Base-by-base conservation (phyloP, 2,888 invertebrate genomes). In the Ichneumon xanthorius region DNA sequence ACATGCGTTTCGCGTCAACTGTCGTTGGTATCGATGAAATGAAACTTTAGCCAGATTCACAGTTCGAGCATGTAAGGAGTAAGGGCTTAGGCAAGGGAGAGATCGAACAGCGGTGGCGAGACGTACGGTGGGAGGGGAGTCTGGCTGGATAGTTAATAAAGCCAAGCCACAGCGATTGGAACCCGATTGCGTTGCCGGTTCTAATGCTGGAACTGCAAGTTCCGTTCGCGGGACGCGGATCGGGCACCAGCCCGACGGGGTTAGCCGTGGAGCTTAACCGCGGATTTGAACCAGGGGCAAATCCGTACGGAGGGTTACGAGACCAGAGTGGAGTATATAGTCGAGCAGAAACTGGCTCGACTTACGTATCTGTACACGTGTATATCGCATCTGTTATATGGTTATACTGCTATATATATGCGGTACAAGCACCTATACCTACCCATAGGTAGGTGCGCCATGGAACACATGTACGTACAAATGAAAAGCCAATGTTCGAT, bases 211-310 rank as follows among this genome's bases (percentile, higher is more conserved):
- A 80, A 72, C 65, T 76, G 80, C 65, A 78, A 68, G 80, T 72
- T 78, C 81, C 53, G 80, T 75, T 80, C 80, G 71, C 76, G 37
- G 77, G 16, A 4, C 67, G 72, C 63, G 76, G 33, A 63, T 63
- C 30, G 72, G 73, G 67, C 14, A 80, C 73, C 11, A 63, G 11
- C 63, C 77, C 33, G 65, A 65, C 70, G 71, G 71, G 75, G 71
- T 76, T 84, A 48, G 80, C 80, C 80, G 30, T 80, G 71, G 77
- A 61, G 84, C 84, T 84, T 84, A 84, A 84, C 84, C 84, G 58
- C 84, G 80, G 84, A 84, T 84, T 84, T 84, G 73, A 84, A 78
- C 81, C 77, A 84, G 77, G 63, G 81, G 73, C 73, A 84, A 84
- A 84, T 81, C 84, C 77, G 73, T 73, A 63, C 63, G n/a, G 68